These are phyloP conservation scores for Apus apus DNA, from an alignment of 2,113 vertebrate genomes.

Conservation along the genomic window DNA sequence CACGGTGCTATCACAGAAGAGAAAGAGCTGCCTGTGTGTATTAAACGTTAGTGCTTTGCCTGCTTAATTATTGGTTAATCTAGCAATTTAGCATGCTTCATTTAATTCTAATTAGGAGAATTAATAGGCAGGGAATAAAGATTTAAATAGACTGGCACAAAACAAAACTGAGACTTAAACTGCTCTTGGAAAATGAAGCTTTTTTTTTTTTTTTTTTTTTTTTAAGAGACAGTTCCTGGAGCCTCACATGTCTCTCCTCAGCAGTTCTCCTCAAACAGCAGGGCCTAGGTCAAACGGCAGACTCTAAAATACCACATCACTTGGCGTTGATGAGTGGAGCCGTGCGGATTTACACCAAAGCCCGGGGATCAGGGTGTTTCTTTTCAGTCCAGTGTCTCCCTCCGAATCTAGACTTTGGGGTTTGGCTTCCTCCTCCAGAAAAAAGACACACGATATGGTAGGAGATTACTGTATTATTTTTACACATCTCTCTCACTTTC, in stretches of 20 bases:
- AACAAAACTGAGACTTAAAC: conserved; percentile 72
- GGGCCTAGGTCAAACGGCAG: not conserved
- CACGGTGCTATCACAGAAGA: conserved; percentile 66
- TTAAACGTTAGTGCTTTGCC: conserved; percentile 77
- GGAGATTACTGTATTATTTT: conserved; percentile 30
- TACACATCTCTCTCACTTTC: not conserved
- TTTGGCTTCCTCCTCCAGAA: not conserved
- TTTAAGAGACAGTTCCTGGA: not conserved
- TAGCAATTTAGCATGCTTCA: conserved; percentile 87
- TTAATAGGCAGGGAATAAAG: conserved; percentile 85
- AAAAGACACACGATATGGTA: not conserved
- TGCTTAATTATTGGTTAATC: conserved; percentile 90
- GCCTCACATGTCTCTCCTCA: not conserved
- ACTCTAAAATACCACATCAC: not conserved
- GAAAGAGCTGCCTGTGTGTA: conserved; percentile 73
- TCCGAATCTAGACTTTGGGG: not conserved
- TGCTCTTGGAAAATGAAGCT: conserved; percentile 35
- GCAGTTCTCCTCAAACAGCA: not conserved
- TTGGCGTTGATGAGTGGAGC: not conserved
- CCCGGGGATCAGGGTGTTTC: not conserved
- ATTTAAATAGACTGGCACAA: conserved; percentile 79
- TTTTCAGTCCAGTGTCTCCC: not conserved
- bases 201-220: not conserved
- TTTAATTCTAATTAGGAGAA: conserved; percentile 90
- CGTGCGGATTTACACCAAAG: not conserved